Evolutionary conservation across 2,888 invertebrate species (phyloP), one percentile per base, ranked within the genome.

Genomic region (Norana najaformis): DNA sequence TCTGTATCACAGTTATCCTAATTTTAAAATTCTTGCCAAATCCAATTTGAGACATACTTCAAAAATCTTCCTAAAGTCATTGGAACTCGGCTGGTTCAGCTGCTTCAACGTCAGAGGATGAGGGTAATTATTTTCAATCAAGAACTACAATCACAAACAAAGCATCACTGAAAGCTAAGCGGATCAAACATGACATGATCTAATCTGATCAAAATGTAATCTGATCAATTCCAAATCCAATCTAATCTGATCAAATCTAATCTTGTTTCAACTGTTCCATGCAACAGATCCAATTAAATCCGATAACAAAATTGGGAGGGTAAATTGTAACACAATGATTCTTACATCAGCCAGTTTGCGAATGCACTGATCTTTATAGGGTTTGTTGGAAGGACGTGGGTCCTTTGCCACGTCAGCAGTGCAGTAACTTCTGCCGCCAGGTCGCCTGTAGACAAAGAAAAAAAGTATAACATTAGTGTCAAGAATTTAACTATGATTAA

Each of bases 31-130:
- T n/a, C n/a, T n/a, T n/a, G n/a, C n/a, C n/a, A n/a, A n/a, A n/a
- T n/a, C n/a, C n/a, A n/a, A n/a, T n/a, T n/a, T 23, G 1, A 88
- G 37, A 20, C n/a, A n/a, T 23, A 88, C 88, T 39, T 89, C 89
- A 37, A 89, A 89, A 69, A 89, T 53, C 35, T 69, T 89, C 47
- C 41, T 16, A 20, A 89, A 89, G 89, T 89, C 89, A 30, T n/a
- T 53, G 18, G 89, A 37, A 36, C 69, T 89, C 30, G 89, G 89
- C 36, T 69, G 41, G 30, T 34, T 69, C 18, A 89, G 89, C 41
- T 53, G 41, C 34, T 89, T 89, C 47, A 18, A 34, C 13, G 88
- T 41, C 34, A 88, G 16, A 35, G 47, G 88, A 37, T 85, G 85
- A 13, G 85, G 85, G 35, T 85, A 85, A 35, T 30, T 85, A 35